Evolutionary conservation across 2,797 vertebrate genomes (phyloP).

Genomic region (Helostoma temminkii): DNA sequence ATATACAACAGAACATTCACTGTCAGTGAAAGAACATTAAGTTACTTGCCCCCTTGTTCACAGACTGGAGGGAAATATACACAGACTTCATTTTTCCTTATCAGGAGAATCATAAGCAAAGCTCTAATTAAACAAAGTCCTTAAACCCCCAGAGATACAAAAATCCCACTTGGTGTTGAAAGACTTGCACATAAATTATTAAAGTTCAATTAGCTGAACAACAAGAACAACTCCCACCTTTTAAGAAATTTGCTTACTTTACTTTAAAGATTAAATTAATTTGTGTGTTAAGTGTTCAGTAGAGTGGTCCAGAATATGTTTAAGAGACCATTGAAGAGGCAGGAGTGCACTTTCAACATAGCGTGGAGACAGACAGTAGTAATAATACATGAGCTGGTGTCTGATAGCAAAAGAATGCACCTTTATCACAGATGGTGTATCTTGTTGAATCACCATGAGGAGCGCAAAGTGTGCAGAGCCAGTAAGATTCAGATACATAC

Average conservation of each 20-base stretch:
- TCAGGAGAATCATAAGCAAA: neutral
- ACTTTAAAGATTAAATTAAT: neutral
- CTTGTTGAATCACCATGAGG: no score
- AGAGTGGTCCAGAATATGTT: neutral
- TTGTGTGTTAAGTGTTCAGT: neutral
- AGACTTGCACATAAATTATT: slow-evolving; percentile 1
- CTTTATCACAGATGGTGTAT: no score
- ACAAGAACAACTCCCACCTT: neutral
- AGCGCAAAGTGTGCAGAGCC: no score
- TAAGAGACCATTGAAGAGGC: no score
- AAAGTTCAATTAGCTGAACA: slow-evolving; percentile 4
- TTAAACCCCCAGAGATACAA: neutral
- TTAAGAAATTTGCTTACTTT: neutral
- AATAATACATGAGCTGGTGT: no score
- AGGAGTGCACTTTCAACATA: no score
- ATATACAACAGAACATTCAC: slow-evolving; percentile 3
- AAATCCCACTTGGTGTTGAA: neutral
- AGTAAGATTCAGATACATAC: no score
- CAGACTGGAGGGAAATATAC: neutral
- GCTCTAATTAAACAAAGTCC: slow-evolving; percentile 15
- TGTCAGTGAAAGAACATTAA: slow-evolving; percentile 12
- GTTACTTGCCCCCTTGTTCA: neutral
- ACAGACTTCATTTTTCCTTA: neutral
- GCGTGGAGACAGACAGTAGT: neutral
- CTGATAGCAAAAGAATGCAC: no score